Evolutionary conservation across 2,113 vertebrate genomes (phyloP).

Genomic region (Chaetodon trifascialis): DNA sequence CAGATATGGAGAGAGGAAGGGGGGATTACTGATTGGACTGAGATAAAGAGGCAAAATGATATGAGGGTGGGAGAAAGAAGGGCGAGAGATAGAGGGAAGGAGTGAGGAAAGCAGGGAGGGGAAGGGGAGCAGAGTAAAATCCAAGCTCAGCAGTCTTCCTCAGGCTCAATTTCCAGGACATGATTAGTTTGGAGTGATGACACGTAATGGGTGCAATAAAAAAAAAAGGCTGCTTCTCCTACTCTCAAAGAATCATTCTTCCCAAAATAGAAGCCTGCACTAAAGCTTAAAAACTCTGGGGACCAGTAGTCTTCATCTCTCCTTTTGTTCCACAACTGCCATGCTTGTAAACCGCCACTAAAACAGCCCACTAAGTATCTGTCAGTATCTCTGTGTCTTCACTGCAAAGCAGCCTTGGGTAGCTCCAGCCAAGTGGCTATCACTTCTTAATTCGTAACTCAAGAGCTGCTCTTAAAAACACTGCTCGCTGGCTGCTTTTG

Average conservation of each 20-base stretch:
- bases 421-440: conserved; percentile 39
- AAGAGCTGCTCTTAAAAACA: neutral
- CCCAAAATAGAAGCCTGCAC: conserved; percentile 58
- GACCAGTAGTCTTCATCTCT: conserved; percentile 48
- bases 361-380: conserved; percentile 63
- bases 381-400: conserved; percentile 51
- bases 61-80: conserved; percentile 49
- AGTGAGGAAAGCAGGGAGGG: conserved; percentile 29
- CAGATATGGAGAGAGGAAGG: conserved; percentile 60
- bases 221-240: conserved; percentile 51
- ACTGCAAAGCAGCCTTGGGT: conserved; percentile 37
- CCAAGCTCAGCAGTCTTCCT: conserved; percentile 78
- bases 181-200: conserved; percentile 82
- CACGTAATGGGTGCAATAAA: conserved; percentile 75
- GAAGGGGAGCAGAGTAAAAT: conserved; percentile 55
- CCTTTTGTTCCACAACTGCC: conserved; percentile 59
- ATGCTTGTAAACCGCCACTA: conserved; percentile 51
- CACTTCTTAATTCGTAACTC: conserved; percentile 46
- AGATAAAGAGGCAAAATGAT: conserved; percentile 72
- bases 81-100: conserved; percentile 33
- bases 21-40: conserved; percentile 63
- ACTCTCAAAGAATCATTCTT: conserved; percentile 52
- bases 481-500: conserved; percentile 21
- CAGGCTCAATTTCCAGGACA: conserved; percentile 81
- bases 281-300: conserved; percentile 56